These are phyloP conservation scores for Achroia grisella DNA, from an alignment of 1,140 invertebrate species.

Conservation along the genomic window DNA sequence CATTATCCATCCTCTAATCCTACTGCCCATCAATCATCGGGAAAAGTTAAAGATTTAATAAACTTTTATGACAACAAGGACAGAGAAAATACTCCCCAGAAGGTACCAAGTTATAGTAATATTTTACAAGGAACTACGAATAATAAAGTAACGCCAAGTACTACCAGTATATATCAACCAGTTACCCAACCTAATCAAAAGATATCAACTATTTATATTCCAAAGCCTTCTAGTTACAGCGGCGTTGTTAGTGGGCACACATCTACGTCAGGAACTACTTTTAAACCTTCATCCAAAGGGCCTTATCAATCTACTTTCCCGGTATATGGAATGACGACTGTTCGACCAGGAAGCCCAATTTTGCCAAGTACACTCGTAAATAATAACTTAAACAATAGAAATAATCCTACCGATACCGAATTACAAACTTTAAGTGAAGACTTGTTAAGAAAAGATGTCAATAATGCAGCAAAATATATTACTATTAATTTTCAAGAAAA, in stretches of 20 bases:
- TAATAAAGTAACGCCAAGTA: slow-evolving; percentile 7
- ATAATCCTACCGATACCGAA: slow-evolving; percentile 72
- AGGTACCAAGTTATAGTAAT: slow-evolving; percentile 50
- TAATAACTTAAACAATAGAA: slow-evolving; percentile 34
- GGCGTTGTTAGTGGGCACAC: slow-evolving; percentile 31
- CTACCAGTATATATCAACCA: slow-evolving; percentile 6
- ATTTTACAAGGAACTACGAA: slow-evolving; percentile 34
- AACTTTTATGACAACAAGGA: slow-evolving; percentile 53
- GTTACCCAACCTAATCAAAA: slow-evolving; percentile 8
- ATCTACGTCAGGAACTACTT: slow-evolving; percentile 14
- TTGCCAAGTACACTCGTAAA: slow-evolving; percentile 60
- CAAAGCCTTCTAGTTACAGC: slow-evolving; percentile 48
- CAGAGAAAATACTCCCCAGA: slow-evolving; percentile 16
- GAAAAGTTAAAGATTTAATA: slow-evolving; percentile 58
- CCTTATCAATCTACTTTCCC: too few relatives aligned
- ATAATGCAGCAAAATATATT: slow-evolving; percentile 80
- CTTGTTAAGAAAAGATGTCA: slow-evolving; percentile 80
- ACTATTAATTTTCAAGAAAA: slow-evolving; percentile 82
- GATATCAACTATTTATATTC: slow-evolving; percentile 8
- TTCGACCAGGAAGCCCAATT: slow-evolving; percentile 35
- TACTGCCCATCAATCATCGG: slow-evolving; percentile 10
- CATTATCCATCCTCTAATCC: slow-evolving; percentile 9
- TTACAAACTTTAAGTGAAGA: slow-evolving; percentile 80
- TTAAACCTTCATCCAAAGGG: slow-evolving; percentile 8
- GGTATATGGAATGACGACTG: slow-evolving; percentile 4